Base-by-base conservation (phyloP, 2,113 vertebrate genomes). In the Nothobranchius kuhntae region DNA sequence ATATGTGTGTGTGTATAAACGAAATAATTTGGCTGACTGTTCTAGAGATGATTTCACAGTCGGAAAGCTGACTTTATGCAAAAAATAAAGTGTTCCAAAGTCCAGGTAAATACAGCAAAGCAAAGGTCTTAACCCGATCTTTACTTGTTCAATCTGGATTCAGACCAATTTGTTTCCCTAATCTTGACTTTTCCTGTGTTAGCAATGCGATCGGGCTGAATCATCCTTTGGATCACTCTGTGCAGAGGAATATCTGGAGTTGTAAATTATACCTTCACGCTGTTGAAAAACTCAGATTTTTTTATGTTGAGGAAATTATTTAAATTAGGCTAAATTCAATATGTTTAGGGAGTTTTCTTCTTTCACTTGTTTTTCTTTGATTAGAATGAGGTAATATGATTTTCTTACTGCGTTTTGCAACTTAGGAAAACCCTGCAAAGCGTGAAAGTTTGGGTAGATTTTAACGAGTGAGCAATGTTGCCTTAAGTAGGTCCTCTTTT, bases 301-400 rank as follows among this genome's bases (percentile, higher is more conserved):
- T 30, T 3, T 3, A 30, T 30, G 30, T 30, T 30, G 30, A 4
- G 30, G 30, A 30, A 30, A 30, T 30, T 30, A 30, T 40, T 40
- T 40, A 40, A 40, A 40, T 40, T 3, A 7, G 38, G 9, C 1
- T 40, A 9, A 40, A 40, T 40, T 40, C 38, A 8, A 40, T 9
- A 40, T 7, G 38, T 40, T 40, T 40, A 40, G 9, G 38, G 7
- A 4, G 21, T 21, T 21, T 21, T 21, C 7, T 1, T 38, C 71
- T 51, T 24, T 13, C 11, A 2, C 45, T 4, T 47, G 46, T 68
- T 83, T 87, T 62, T 80, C 89, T 81, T 79, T 88, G 83, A 90
- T 89, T 85, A 86, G 52, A 61, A 45, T 15, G 61, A 62, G 71
- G 80, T 55, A 78, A 58, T 53, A 70, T 12, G 30, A 13, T 12